phyloP scores from a whole-genome alignment of 2,888 invertebrate genomes.

The Drosophila mulleri region DNA sequence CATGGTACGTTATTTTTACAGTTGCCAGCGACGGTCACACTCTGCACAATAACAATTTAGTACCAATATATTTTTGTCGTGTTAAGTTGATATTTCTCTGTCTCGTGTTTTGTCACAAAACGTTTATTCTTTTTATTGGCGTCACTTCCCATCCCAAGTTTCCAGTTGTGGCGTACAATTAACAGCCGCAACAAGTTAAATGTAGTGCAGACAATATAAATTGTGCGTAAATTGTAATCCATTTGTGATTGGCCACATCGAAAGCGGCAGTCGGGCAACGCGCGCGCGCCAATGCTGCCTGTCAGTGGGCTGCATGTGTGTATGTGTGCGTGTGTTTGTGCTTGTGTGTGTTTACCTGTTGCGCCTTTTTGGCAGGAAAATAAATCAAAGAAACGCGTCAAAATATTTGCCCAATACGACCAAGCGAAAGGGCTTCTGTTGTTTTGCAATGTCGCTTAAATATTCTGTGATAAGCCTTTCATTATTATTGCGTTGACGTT shows the following conservation, averaged over 20 bases:
- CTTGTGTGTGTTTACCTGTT: conserved; percentile 56
- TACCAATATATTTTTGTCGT: conserved; percentile 54
- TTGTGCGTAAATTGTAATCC: conserved; percentile 30
- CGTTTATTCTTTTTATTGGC: conserved; percentile 33
- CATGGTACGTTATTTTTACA: neutral
- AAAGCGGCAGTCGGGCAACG: conserved; percentile 36
- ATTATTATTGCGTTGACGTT: conserved; percentile 44
- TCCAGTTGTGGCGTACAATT: neutral
- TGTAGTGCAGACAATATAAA: conserved; percentile 28
- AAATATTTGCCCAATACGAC: conserved; percentile 21
- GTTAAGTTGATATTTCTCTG: conserved; percentile 34
- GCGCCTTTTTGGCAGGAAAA: conserved; percentile 51
- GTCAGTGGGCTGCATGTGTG: conserved; percentile 15
- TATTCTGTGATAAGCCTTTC: conserved; percentile 64
- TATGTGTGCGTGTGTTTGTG: conserved; percentile 14
- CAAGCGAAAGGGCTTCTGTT: conserved; percentile 9
- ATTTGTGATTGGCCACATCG: conserved; percentile 24
- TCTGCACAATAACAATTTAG: conserved; percentile 49
- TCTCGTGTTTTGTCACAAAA: conserved; percentile 46
- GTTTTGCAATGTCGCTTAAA: conserved; percentile 26
- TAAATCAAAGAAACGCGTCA: conserved; percentile 24
- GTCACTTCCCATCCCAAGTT: neutral
- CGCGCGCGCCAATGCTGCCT: conserved; percentile 61
- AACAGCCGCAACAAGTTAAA: conserved; percentile 37
- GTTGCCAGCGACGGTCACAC: conserved; percentile 35